Evolutionary conservation across 2,888 invertebrate species (phyloP).

Genomic region (Allygus modestus): DNA sequence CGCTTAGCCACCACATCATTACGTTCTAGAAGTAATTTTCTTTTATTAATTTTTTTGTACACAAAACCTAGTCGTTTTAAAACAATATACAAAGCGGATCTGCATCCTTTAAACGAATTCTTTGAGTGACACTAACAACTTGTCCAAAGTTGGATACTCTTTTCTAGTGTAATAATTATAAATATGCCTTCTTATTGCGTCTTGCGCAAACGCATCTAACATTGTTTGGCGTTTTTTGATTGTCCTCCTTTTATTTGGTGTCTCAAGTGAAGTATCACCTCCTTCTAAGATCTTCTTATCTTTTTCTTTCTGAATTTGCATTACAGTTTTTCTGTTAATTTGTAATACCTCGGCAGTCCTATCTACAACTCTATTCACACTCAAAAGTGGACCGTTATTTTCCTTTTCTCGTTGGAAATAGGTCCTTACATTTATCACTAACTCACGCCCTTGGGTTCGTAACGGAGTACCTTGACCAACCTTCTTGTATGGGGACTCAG

Average conservation of each 20-base stretch:
- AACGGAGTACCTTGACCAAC: neutral
- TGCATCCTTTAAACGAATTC: constrained; percentile 44
- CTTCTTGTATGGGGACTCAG: neutral
- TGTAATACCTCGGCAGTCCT: neutral
- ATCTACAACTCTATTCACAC: neutral
- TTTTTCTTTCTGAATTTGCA: neutral
- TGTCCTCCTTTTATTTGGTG: constrained; percentile 1
- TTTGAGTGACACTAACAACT: constrained; percentile 1
- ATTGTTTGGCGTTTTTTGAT: too few relatives aligned
- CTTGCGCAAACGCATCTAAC: too few relatives aligned
- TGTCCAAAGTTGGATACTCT: constrained; percentile 49
- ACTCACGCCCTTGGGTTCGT: neutral
- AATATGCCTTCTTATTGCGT: constrained; percentile 28
- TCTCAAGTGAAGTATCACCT: neutral
- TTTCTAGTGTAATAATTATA: constrained; percentile 25
- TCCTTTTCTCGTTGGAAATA: neutral
- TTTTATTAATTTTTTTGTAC: constrained; percentile 16
- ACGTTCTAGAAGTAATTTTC: constrained; percentile 19
- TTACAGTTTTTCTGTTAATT: neutral
- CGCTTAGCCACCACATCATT: constrained; percentile 34
- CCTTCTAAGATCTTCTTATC: neutral
- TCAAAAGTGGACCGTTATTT: neutral
- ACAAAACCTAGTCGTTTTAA: constrained; percentile 30
- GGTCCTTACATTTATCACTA: neutral
- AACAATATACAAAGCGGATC: neutral